Evolutionary conservation across 2,113 vertebrate species (phyloP).

Genomic region (Mus musculus): DNA sequence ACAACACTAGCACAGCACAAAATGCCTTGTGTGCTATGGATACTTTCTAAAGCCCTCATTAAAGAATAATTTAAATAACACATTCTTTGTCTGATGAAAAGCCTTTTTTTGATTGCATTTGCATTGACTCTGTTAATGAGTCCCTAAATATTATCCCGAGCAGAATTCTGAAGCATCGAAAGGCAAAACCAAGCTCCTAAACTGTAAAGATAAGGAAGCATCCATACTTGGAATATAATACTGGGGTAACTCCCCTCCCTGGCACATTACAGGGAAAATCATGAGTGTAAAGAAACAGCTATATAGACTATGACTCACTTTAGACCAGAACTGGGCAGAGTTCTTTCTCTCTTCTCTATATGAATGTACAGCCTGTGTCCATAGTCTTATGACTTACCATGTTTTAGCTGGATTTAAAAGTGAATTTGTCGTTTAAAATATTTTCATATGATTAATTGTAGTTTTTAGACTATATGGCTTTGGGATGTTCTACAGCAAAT

Average conservation of each 20-base stretch:
- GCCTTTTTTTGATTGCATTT: not conserved
- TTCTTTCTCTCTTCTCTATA: conserved; percentile 69
- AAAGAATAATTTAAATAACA: not conserved
- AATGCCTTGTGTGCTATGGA: not conserved
- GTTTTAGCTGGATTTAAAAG: conserved; percentile 71
- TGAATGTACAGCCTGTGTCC: conserved; percentile 64
- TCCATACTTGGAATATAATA: not conserved
- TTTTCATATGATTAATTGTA: conserved; percentile 57
- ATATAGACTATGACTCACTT: conserved; percentile 58
- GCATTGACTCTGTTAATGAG: not conserved
- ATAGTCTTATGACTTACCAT: conserved; percentile 56
- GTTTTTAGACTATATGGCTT: not conserved
- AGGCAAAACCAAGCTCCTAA: not conserved
- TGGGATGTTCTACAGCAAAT: conserved; percentile 19
- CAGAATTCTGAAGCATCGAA: conserved; percentile 6
- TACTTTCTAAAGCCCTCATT: conserved; percentile 34
- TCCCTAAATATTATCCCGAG: conserved; percentile 15
- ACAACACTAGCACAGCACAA: not conserved
- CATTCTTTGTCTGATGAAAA: not conserved
- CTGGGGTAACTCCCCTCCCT: not conserved
- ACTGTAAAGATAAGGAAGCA: not conserved
- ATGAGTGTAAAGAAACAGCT: conserved; percentile 69
- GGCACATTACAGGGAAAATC: conserved; percentile 20
- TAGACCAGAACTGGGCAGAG: conserved; percentile 70
- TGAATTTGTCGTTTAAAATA: conserved; percentile 73